Conservation (phyloP, 2,888 invertebrate genomes). For the Sarcophaga rosellei region DNA sequence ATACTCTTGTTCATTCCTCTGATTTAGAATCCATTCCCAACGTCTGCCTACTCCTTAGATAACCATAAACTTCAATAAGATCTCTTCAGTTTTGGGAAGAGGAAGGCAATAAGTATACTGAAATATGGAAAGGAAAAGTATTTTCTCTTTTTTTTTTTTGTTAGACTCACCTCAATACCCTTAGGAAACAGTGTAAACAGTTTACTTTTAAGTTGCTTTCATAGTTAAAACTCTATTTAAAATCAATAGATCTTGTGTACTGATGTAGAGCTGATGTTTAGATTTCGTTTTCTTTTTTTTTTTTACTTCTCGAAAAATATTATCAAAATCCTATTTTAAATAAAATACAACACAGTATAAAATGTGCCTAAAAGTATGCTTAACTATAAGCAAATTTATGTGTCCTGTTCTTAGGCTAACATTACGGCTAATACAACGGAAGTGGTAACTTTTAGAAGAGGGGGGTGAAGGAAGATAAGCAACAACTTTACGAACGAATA, state of each 20-base stretch:
- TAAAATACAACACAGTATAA: slow-evolving; percentile 17
- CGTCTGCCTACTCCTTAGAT: no score
- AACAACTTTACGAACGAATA: slow-evolving; percentile 43
- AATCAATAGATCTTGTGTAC: slow-evolving; percentile 54
- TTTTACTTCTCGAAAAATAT: slow-evolving; percentile 30
- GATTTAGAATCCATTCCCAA: no score
- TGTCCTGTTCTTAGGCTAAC: slow-evolving; percentile 25
- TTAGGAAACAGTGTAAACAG: no score
- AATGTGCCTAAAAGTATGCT: slow-evolving; percentile 4
- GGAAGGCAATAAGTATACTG: no score
- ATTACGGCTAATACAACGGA: background rate
- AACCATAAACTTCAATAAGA: no score
- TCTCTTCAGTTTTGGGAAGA: no score
- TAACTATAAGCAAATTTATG: slow-evolving; percentile 24
- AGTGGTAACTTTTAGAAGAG: background rate
- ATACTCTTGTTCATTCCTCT: no score
- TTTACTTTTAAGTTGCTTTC: background rate
- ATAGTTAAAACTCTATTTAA: slow-evolving; percentile 19
- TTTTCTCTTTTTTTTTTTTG: no score
- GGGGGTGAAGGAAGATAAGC: background rate
- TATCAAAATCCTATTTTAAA: slow-evolving; percentile 63
- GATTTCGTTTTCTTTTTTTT: slow-evolving; percentile 52
- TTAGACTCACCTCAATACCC: no score
- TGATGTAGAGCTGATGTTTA: slow-evolving; percentile 37
- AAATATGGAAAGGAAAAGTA: no score